A percentile compares a stretch with the other conserved stretches of the same genome.
phyloP scores from a whole-genome alignment of 2,113 vertebrate species.

The Tricholaema leucomelas region DNA sequence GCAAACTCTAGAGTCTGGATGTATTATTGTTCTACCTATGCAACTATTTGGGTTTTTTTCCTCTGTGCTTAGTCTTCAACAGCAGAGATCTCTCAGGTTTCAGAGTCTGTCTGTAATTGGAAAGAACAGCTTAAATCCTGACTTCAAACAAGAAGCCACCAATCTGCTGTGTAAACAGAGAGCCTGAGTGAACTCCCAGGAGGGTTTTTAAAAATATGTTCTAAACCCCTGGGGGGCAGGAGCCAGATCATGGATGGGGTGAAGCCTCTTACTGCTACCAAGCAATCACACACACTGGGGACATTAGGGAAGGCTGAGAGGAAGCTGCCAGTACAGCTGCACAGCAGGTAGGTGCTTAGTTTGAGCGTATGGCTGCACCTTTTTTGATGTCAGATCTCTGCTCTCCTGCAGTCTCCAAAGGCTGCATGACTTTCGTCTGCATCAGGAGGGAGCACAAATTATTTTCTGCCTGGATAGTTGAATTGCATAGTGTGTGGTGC shows the following conservation, averaged over 20 bases:
- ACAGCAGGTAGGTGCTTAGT: not conserved
- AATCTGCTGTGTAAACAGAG: slow-evolving; percentile 74
- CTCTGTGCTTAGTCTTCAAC: slow-evolving; percentile 27
- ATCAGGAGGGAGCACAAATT: not conserved
- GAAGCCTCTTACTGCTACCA: slow-evolving; percentile 12
- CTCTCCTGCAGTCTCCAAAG: not conserved
- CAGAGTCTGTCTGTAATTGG: slow-evolving; percentile 67
- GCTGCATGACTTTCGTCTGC: not conserved
- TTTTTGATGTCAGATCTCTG: not conserved
- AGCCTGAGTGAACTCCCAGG: slow-evolving; percentile 49
- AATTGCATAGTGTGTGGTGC: not conserved
- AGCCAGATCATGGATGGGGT: slow-evolving; percentile 3
- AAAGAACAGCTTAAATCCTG: slow-evolving; percentile 70
- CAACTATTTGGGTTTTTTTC: not conserved
- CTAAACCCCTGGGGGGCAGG: slow-evolving; percentile 17
- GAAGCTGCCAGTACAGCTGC: not conserved
- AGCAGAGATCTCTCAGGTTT: slow-evolving; percentile 64
- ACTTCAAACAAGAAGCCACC: slow-evolving; percentile 70
- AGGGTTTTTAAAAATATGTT: slow-evolving; percentile 65
- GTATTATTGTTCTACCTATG: slow-evolving; percentile 29
- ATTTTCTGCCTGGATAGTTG: not conserved
- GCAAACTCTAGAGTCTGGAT: slow-evolving; percentile 34
- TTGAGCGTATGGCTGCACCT: not conserved
- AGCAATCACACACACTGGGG: not conserved
- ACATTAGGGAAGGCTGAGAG: not conserved